phyloP scores from a whole-genome alignment of 2,888 invertebrate genomes.

The Cosmia trapezina region DNA sequence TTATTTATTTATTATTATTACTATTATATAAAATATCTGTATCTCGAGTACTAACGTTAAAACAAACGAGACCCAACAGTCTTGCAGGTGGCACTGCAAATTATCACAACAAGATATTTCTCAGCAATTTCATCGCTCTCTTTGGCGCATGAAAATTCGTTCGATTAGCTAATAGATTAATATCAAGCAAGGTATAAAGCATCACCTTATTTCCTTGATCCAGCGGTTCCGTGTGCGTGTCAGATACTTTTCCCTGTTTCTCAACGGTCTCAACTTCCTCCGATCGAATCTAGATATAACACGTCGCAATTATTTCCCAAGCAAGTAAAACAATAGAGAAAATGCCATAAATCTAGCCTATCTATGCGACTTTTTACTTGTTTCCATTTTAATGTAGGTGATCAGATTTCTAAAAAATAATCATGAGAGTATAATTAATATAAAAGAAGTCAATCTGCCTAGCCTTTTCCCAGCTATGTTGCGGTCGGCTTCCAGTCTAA shows the following conservation, averaged over 20 bases:
- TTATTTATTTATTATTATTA: no score
- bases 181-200: neutral
- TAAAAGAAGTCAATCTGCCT: no score
- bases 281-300: conserved; percentile 53
- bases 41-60: neutral
- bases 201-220: conserved; percentile 2
- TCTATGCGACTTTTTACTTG: conserved; percentile 9
- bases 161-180: neutral
- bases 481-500: no score
- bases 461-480: no score
- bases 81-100: neutral
- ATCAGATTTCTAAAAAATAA: conserved; percentile 27
- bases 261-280: conserved; percentile 27
- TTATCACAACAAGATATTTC: neutral
- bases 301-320: conserved; percentile 48
- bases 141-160: neutral
- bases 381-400: conserved; percentile 14
- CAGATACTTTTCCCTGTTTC: conserved; percentile 39
- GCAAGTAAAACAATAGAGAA: conserved; percentile 59
- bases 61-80: neutral
- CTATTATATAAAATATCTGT: neutral
- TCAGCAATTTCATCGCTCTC: neutral
- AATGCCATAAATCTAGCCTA: conserved; percentile 38
- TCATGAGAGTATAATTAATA: neutral
- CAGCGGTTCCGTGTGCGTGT: conserved; percentile 41